These are phyloP conservation scores for Trichomalopsis sarcophagae DNA, from an alignment of 1,140 invertebrate species.

Conservation along the genomic window DNA sequence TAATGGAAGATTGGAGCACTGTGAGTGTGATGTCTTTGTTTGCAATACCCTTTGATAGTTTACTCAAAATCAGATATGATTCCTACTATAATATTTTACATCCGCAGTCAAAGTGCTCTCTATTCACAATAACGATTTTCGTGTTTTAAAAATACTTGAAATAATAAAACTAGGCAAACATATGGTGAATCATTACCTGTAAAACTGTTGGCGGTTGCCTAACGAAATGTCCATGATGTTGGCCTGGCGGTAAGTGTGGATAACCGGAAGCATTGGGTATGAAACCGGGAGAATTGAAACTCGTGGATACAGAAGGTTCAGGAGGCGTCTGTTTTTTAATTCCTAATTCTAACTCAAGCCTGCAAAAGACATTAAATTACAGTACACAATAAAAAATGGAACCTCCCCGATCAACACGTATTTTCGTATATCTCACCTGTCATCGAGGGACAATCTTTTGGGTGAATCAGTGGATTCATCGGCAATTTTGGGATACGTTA, in stretches of 20 bases:
- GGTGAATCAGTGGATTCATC: slow-evolving; percentile 69
- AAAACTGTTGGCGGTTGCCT: slow-evolving; percentile 67
- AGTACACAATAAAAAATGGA: slow-evolving; percentile 32
- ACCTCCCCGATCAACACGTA: not conserved
- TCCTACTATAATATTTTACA: not conserved
- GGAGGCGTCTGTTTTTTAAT: slow-evolving; percentile 66
- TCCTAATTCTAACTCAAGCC: slow-evolving; percentile 70
- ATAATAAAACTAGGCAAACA: not conserved
- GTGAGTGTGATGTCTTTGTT: not conserved
- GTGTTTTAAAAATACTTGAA: not conserved
- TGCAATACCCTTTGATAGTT: not conserved
- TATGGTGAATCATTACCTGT: slow-evolving; percentile 59
- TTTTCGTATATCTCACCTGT: slow-evolving; percentile 62
- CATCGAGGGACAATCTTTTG: slow-evolving; percentile 72
- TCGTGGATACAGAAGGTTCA: slow-evolving; percentile 41
- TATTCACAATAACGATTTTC: not conserved
- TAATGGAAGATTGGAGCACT: not conserved
- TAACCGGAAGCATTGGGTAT: slow-evolving; percentile 55
- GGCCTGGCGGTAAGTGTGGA: slow-evolving; percentile 54
- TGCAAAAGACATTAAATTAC: slow-evolving; percentile 47
- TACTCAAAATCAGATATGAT: not conserved
- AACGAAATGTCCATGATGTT: slow-evolving; percentile 59
- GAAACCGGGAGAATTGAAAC: slow-evolving; percentile 56
- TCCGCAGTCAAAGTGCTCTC: not conserved
- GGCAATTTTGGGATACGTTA: slow-evolving; percentile 71